Percentiles rank a stretch among this genome's conserved stretches.
phyloP scores from a whole-genome alignment of 2,888 invertebrate species.

The Scelioninae gen. 1 region DNA sequence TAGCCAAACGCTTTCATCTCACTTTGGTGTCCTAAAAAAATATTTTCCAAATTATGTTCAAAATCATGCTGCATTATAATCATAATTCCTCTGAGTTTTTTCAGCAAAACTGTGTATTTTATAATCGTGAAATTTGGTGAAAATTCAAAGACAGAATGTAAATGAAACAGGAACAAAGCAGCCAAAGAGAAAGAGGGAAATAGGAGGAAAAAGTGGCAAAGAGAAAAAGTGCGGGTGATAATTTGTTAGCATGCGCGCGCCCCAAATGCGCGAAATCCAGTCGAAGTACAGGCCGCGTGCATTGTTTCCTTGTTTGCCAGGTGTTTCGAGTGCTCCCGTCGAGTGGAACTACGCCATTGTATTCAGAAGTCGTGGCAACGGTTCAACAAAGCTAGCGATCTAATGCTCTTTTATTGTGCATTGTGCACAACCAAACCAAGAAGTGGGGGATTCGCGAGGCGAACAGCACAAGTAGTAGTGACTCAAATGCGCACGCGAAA shows the following conservation, averaged over 20 bases:
- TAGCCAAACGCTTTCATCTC: slow-evolving; percentile 15
- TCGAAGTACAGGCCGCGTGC: slow-evolving; percentile 80
- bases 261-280: slow-evolving; percentile 83
- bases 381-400: slow-evolving; percentile 83
- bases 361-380: slow-evolving; percentile 79
- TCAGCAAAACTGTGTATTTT: not conserved
- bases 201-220: slow-evolving; percentile 25
- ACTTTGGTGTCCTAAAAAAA: not conserved
- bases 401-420: slow-evolving; percentile 85
- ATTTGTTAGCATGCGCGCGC: slow-evolving; percentile 81
- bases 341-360: slow-evolving; percentile 82
- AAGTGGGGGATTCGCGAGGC: too few species aligned
- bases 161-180: slow-evolving; percentile 5
- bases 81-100: not conserved
- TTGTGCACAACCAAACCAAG: slow-evolving; percentile 77
- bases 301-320: slow-evolving; percentile 84
- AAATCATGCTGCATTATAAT: too few species aligned
- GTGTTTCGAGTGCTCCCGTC: slow-evolving; percentile 82
- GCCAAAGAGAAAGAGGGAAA: slow-evolving; percentile 3
- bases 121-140: slow-evolving; percentile 13
- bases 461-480: slow-evolving; percentile 52
- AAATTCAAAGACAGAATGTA: not conserved
- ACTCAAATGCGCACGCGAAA: slow-evolving; percentile 67
- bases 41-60: not conserved
- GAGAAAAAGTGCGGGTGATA: slow-evolving; percentile 76